phyloP scores from a whole-genome alignment of 2,113 vertebrate genomes.

The Tachycineta bicolor region DNA sequence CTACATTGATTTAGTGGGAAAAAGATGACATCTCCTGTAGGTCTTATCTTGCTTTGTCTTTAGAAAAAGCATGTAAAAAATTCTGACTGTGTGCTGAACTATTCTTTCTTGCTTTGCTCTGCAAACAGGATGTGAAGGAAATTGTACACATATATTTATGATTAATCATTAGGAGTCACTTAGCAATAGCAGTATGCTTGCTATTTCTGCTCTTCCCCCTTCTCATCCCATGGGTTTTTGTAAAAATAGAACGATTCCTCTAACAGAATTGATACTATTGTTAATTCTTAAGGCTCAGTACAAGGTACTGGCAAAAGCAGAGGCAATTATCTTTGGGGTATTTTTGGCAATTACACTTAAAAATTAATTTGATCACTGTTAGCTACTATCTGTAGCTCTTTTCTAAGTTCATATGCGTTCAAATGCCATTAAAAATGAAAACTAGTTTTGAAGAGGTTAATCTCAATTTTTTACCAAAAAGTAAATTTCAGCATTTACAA shows the following conservation, averaged over 20 bases:
- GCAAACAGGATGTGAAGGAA: slow-evolving; percentile 2
- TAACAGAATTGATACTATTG: not conserved
- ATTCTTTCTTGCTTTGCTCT: not conserved
- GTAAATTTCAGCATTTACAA: not conserved
- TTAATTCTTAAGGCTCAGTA: not conserved
- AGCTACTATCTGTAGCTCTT: not conserved
- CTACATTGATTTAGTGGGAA: not conserved
- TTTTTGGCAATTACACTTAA: not conserved
- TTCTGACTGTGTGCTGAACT: not conserved
- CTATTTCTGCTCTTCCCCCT: not conserved
- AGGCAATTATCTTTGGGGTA: not conserved
- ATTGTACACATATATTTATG: not conserved
- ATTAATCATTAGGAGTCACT: not conserved
- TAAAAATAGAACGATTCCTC: not conserved
- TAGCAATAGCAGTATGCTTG: not conserved
- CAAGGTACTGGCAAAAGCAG: not conserved
- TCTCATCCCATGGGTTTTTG: not conserved
- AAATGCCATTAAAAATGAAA: not conserved
- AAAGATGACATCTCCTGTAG: not conserved
- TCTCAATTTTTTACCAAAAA: not conserved
- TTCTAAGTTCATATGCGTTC: not conserved
- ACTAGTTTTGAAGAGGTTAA: not conserved
- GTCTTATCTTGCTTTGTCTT: not conserved
- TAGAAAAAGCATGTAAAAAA: not conserved
- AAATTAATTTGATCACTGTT: not conserved